Percentiles rank a stretch among this genome's conserved stretches.
These are phyloP conservation scores for Perdita meconis DNA, from an alignment of 2,888 invertebrate species.

Conservation along the genomic window DNA sequence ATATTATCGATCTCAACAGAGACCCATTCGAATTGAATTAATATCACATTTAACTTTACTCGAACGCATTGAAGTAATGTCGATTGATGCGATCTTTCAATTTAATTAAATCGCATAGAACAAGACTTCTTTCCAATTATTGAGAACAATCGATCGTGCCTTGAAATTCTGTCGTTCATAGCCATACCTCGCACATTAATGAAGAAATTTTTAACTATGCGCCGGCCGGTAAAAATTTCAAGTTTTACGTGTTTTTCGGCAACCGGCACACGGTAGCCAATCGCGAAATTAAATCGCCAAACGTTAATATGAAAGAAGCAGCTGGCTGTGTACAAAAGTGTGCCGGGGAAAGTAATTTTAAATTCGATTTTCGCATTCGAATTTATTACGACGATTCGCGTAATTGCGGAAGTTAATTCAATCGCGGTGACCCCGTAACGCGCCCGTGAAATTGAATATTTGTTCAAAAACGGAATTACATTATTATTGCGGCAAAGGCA, in stretches of 20 bases:
- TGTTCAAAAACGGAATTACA: neutral
- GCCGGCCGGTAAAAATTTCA: neutral
- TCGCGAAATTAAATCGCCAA: slow-evolving; percentile 27
- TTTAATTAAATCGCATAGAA: slow-evolving; percentile 4
- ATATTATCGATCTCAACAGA: too few relatives aligned
- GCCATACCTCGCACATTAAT: slow-evolving; percentile 6
- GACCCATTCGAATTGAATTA: too few relatives aligned
- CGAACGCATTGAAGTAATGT: too few relatives aligned
- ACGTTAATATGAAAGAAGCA: slow-evolving; percentile 39
- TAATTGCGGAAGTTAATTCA: slow-evolving; percentile 39
- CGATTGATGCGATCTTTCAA: neutral
- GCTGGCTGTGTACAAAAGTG: slow-evolving; percentile 31
- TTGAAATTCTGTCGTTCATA: neutral
- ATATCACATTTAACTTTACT: too few relatives aligned
- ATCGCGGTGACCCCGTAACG: slow-evolving; percentile 17
- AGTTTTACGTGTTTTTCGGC: slow-evolving; percentile 11
- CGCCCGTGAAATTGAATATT: slow-evolving; percentile 25
- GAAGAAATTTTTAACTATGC: neutral
- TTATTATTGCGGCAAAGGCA: neutral
- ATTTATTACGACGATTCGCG: slow-evolving; percentile 33
- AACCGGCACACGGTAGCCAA: neutral
- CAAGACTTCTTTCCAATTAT: neutral
- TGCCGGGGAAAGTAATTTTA: slow-evolving; percentile 43
- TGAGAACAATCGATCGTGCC: neutral
- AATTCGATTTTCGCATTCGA: slow-evolving; percentile 36